Conservation (phyloP, 2,888 invertebrate genomes). For the Euplagia quadripunctaria region DNA sequence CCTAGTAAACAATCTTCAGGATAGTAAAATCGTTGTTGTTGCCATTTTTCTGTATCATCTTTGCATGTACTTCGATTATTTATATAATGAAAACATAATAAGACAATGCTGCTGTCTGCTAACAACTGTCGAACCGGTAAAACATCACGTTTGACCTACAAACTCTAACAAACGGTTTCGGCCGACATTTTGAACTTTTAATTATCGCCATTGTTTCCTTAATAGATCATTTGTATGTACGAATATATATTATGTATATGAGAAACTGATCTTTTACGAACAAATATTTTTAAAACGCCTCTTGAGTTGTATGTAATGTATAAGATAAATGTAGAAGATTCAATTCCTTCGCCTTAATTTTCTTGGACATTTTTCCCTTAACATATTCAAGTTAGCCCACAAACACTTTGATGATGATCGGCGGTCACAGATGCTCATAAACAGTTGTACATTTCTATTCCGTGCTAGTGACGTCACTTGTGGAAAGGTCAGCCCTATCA, state of each 20-base stretch:
- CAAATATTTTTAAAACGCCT: neutral
- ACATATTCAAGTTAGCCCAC: too few species aligned
- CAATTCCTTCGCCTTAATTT: neutral
- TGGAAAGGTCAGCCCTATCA: neutral
- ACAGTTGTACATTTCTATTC: neutral
- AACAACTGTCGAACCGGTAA: constrained; percentile 40
- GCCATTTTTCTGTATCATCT: neutral
- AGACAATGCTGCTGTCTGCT: constrained; percentile 21
- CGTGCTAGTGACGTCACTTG: neutral
- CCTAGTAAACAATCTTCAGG: neutral
- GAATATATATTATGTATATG: neutral
- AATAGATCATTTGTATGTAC: neutral
- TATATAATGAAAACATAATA: neutral
- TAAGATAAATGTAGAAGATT: neutral
- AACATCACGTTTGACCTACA: constrained; percentile 57
- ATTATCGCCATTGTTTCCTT: constrained; percentile 31
- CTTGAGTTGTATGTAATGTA: neutral
- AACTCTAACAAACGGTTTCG: constrained; percentile 39
- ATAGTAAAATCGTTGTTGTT: neutral
- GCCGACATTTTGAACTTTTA: constrained; percentile 35
- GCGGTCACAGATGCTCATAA: too few species aligned
- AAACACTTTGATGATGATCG: too few species aligned
- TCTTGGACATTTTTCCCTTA: neutral
- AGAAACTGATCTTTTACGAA: neutral
- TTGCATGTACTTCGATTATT: neutral